A percentile compares a stretch with the other conserved stretches of the same genome.
Evolutionary conservation across 2,113 vertebrate species (phyloP).

Genomic region (Scophthalmus maximus): DNA sequence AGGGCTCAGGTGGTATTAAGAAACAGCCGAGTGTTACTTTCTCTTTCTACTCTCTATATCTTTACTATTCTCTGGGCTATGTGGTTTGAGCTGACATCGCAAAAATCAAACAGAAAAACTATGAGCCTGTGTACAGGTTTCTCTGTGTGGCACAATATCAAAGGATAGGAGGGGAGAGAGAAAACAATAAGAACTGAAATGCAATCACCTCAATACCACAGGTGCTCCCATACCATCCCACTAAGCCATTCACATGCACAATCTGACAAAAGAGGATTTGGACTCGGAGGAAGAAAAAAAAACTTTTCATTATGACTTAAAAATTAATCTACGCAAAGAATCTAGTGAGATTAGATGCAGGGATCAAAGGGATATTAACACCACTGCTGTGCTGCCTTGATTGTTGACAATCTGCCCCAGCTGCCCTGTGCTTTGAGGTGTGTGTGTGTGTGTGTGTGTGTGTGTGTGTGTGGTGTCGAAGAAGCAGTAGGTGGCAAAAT

Average conservation of each 20-base stretch:
- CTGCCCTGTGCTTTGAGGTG: conserved; percentile 53
- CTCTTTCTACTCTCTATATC: conserved; percentile 60
- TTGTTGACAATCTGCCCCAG: conserved; percentile 65
- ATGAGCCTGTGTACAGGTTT: conserved; percentile 17
- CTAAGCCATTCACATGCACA: conserved; percentile 61
- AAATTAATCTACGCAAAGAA: conserved; percentile 79
- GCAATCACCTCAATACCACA: conserved; percentile 59
- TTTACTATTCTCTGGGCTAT: conserved; percentile 50
- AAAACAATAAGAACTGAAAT: conserved; percentile 41
- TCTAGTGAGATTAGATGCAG: conserved; percentile 73
- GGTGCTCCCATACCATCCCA: conserved; percentile 19
- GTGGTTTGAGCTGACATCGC: conserved; percentile 62
- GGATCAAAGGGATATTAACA: conserved; percentile 82
- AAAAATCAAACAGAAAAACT: conserved; percentile 58
- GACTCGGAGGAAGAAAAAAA: conserved; percentile 49
- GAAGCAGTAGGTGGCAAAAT: conserved; percentile 9
- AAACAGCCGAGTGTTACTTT: conserved; percentile 59
- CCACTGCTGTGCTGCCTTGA: conserved; percentile 55
- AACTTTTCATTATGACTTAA: conserved; percentile 72
- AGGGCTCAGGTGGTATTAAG: conserved; percentile 67
- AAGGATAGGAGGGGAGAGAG: conserved; percentile 27
- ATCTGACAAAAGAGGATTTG: conserved; percentile 79
- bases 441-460: neutral
- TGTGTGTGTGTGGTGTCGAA: neutral
- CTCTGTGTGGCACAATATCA: conserved; percentile 41